Base-by-base conservation (phyloP, 2,888 invertebrate genomes). In the Ophion costatus region DNA sequence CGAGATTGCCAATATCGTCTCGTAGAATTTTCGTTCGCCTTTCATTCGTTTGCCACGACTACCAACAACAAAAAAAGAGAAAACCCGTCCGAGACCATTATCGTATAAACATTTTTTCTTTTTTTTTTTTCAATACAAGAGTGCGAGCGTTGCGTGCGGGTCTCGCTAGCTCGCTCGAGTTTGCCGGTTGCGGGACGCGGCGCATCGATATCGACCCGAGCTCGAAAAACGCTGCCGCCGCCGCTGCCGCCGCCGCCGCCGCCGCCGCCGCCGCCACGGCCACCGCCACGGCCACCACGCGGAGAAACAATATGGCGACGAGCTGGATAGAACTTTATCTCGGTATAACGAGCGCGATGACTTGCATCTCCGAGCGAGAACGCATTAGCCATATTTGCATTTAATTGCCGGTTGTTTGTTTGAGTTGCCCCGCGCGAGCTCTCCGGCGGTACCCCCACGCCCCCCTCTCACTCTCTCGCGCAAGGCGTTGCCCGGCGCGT, bases 321-420 rank as follows among this genome's bases (percentile, higher is more conserved):
- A 24, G 73, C 17, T 14, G 75, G 70, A 80, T 64, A 42, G 42
- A 71, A 71, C 56, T 79, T 77, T 79, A 80, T 92, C 91, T 91
- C 87, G 79, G 90, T 91, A 91, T 92, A 92, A 93, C 91, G 92
- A 92, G 91, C 91, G 86, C 84, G 89, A 89, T 93, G 93, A 93
- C 93, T 93, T 92, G 93, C 92, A 92, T 89, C 90, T 92, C 88
- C 88, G 89, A 88, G 89, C 89, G 91, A 90, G 91, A 92, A 92
- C 92, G 92, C 93, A 93, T 93, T 93, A 93, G 93, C 92, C 90
- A 89, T 92, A 93, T 93, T 93, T 93, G 93, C 93, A 93, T 93
- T 92, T 93, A 93, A 93, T 93, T 93, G 92, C 91, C 92, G 92
- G 93, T 92, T 93, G 93, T 93, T 93, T 93, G 93, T 92, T 92